Conservation (phyloP, 1,140 invertebrate species). For the Drosophila mayri region DNA sequence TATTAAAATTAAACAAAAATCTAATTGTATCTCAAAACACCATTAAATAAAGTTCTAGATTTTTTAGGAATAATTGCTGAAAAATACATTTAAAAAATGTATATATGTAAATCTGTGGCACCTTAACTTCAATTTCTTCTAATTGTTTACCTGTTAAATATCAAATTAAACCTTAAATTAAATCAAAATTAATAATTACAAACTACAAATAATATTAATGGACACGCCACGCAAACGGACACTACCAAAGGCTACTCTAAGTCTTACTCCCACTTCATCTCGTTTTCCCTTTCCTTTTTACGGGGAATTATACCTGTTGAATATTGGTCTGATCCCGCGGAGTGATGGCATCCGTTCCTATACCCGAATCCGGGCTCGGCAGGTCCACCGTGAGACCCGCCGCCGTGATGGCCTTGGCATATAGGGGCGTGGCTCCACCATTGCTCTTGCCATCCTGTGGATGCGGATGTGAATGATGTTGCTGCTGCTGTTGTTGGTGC, state of each 20-base stretch:
- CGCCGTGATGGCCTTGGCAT: constrained; percentile 85
- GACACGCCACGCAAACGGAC: constrained; percentile 6
- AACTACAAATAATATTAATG: constrained; percentile 10
- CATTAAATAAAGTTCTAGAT: not conserved
- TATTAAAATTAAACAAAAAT: not conserved
- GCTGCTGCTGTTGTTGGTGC: constrained; percentile 65
- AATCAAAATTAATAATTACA: not conserved
- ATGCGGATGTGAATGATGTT: constrained; percentile 56
- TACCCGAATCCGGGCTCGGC: constrained; percentile 95
- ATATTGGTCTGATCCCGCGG: constrained; percentile 94
- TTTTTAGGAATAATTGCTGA: not conserved
- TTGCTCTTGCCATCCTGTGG: constrained; percentile 45
- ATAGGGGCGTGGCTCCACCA: constrained; percentile 71
- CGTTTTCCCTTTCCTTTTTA: not conserved
- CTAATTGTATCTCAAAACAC: not conserved
- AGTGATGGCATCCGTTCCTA: constrained; percentile 95
- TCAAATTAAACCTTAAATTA: not conserved
- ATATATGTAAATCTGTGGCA: not conserved
- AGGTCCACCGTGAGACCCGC: constrained; percentile 95
- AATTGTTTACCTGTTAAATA: not conserved
- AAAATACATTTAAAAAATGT: not conserved
- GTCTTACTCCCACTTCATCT: not conserved
- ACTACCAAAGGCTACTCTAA: constrained; percentile 9
- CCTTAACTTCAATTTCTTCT: not conserved
- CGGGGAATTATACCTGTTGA: constrained; percentile 90